phyloP scores from a whole-genome alignment of 2,113 vertebrate genomes.

The Corythornis madagascariensis region DNA sequence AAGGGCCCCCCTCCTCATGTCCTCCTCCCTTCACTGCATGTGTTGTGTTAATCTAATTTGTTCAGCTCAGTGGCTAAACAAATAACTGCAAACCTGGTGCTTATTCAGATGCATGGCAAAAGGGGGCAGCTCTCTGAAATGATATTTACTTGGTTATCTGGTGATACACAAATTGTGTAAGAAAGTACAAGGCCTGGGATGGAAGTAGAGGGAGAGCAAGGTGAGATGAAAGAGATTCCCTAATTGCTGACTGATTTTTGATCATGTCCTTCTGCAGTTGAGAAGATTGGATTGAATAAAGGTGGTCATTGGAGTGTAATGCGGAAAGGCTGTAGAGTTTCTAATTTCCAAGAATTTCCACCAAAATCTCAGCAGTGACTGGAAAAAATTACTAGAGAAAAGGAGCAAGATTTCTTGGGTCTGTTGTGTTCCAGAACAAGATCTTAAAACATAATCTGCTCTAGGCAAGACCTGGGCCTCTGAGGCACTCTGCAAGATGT shows the following conservation, averaged over 20 bases:
- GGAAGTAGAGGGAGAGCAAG: background rate
- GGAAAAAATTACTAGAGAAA: background rate
- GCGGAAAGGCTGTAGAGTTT: background rate
- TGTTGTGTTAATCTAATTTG: conserved; percentile 72
- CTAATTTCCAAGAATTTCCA: background rate
- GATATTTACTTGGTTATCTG: conserved; percentile 56
- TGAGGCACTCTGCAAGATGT: background rate
- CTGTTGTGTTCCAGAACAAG: background rate
- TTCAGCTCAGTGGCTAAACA: conserved; percentile 71
- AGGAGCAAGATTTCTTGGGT: background rate
- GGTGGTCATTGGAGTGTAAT: background rate
- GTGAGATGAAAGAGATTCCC: conserved; percentile 22
- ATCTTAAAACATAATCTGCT: background rate
- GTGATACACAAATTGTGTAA: background rate
- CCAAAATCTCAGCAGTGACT: background rate
- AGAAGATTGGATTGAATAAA: background rate
- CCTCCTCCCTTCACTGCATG: conserved; percentile 55
- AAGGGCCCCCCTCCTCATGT: background rate
- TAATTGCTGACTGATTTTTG: background rate
- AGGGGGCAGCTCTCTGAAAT: conserved; percentile 14
- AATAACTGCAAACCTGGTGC: conserved; percentile 61
- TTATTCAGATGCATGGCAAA: conserved; percentile 58
- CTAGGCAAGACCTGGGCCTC: background rate
- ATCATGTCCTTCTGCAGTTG: background rate
- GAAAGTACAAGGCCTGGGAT: background rate